Conservation (phyloP, 2,797 vertebrate species). For the Scomberomorus guttatus region DNA sequence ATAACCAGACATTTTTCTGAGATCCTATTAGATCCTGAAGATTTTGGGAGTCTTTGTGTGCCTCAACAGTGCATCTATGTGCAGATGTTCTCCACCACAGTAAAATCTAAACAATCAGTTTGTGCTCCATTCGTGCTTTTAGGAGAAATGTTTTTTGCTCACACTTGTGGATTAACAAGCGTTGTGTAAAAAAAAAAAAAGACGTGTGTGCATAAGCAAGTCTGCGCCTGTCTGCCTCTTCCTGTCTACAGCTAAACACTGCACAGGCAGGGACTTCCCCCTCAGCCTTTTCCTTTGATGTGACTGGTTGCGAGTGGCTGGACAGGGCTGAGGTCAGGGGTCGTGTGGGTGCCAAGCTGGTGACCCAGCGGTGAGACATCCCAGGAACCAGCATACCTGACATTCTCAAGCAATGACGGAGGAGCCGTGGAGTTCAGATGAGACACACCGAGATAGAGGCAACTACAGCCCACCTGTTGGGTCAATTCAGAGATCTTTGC, state of each 20-base stretch:
- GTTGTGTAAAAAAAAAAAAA: conserved; percentile 19
- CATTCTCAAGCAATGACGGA: conserved; percentile 68
- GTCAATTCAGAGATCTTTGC: neutral
- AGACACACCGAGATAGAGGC: conserved; percentile 18
- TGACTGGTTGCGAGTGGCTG: conserved; percentile 33
- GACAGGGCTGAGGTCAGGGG: conserved; percentile 59
- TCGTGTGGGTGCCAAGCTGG: conserved; percentile 47
- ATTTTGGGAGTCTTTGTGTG: neutral
- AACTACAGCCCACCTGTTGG: neutral
- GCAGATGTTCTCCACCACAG: conserved; percentile 51
- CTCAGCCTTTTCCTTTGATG: conserved; percentile 43
- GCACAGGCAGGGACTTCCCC: neutral
- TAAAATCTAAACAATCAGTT: conserved; percentile 44
- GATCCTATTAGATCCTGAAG: conserved; percentile 14
- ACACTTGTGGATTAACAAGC: conserved; percentile 33
- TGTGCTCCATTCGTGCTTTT: conserved; percentile 11
- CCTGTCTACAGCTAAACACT: conserved; percentile 6
- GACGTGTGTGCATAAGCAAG: conserved; percentile 18
- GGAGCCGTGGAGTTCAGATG: conserved; percentile 24
- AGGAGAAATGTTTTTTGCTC: conserved; percentile 30
- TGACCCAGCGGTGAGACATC: conserved; percentile 58
- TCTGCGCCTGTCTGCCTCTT: conserved; percentile 26
- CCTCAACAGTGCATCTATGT: neutral
- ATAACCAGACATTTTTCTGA: conserved; percentile 23
- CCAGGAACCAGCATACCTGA: conserved; percentile 60